A percentile compares a stretch with the other conserved stretches of the same genome.
Conservation (phyloP, 2,113 vertebrate genomes). For the Gobius niger region DNA sequence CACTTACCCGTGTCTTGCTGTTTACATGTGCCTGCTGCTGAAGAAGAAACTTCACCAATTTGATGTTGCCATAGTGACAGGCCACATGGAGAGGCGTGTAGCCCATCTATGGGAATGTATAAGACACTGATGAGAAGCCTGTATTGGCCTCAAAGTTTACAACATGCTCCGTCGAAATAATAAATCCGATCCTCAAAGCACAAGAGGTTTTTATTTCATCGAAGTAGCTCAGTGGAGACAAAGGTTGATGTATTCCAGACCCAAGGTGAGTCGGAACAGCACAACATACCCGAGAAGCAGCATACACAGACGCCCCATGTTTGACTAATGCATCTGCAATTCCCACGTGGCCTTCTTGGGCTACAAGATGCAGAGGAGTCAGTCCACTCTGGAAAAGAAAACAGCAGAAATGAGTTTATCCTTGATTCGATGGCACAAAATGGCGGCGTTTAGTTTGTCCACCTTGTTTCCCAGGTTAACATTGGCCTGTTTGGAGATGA, state of each 20-base stretch:
- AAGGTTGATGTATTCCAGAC: no score
- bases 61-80: constrained; percentile 97
- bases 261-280: no score
- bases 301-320: constrained; percentile 87
- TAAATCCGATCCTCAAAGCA: background rate
- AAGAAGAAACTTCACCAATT: constrained; percentile 95
- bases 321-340: constrained; percentile 91
- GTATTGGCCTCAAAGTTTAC: background rate
- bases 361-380: constrained; percentile 93
- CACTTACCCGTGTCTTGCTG: constrained; percentile 90
- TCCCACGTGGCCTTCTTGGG: constrained; percentile 91
- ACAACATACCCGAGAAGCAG: constrained; percentile 85
- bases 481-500: constrained; percentile 91
- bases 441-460: background rate
- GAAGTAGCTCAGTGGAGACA: no score
- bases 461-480: constrained; percentile 93
- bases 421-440: background rate
- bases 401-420: background rate
- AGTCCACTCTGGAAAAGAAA: constrained; percentile 84
- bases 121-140: constrained; percentile 24
- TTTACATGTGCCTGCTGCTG: constrained; percentile 94
- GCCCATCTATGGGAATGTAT: constrained; percentile 84
- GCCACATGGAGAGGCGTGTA: constrained; percentile 95
- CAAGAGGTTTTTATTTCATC: no score
- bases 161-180: background rate